Conservation (phyloP, 2,888 invertebrate species). For the Cerastis rubricosa region DNA sequence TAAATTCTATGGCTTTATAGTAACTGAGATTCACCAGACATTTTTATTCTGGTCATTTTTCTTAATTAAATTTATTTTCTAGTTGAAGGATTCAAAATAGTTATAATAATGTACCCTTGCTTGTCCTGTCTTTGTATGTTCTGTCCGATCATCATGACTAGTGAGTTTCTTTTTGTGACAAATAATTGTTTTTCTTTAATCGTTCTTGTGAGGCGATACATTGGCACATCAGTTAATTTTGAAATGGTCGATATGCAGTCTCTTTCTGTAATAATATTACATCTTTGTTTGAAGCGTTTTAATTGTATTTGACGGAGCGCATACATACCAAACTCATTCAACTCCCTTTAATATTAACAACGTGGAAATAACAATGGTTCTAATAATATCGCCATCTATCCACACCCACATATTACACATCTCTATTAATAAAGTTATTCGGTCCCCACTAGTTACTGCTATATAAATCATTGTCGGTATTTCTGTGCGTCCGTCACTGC, state of each 20-base stretch:
- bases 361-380: conserved; percentile 27
- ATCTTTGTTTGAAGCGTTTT: no score
- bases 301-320: not conserved
- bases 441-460: conserved; percentile 66
- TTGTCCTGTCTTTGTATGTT: not conserved
- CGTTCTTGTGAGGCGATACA: not conserved
- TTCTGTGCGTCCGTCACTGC: conserved; percentile 79
- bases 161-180: not conserved
- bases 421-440: conserved; percentile 56
- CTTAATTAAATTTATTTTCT: not conserved
- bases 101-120: not conserved
- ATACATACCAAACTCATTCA: not conserved
- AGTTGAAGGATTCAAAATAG: not conserved
- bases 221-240: not conserved
- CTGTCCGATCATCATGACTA: not conserved
- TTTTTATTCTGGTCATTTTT: not conserved
- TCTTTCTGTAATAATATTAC: not conserved
- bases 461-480: conserved; percentile 78
- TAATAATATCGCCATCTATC: conserved; percentile 24
- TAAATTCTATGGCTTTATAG: not conserved
- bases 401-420: conserved; percentile 27
- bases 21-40: not conserved
- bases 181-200: not conserved
- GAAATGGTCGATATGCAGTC: not conserved
- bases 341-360: not conserved